A percentile compares a stretch with the other conserved stretches of the same genome.
Evolutionary conservation across 2,113 vertebrate genomes (phyloP).

Genomic region (Prunella fulvescens): DNA sequence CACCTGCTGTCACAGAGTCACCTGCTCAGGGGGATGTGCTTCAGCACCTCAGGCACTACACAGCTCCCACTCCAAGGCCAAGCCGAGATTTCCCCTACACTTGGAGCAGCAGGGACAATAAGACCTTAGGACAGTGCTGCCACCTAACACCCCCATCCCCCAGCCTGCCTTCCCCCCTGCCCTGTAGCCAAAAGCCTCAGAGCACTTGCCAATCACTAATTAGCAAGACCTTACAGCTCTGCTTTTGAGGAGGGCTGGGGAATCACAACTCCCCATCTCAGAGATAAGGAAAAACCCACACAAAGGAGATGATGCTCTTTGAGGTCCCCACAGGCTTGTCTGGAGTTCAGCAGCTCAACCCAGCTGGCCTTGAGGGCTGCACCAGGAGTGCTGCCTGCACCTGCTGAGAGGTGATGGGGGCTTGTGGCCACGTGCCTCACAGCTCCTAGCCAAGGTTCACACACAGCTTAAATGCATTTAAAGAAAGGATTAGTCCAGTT

Average conservation of each 20-base stretch:
- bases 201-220: background rate
- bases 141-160: background rate
- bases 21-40: fast-evolving
- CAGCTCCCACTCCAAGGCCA: background rate
- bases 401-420: fast-evolving
- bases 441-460: background rate
- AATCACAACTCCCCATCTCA: background rate
- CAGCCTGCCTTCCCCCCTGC: background rate
- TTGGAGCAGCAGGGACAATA: background rate
- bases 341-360: background rate
- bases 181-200: background rate
- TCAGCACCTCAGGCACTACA: background rate
- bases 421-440: fast-evolving
- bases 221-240: background rate
- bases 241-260: background rate
- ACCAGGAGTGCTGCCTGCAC: too few species aligned
- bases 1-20: fast-evolving
- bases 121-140: background rate
- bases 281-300: background rate
- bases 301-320: background rate
- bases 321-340: background rate
- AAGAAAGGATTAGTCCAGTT: background rate
- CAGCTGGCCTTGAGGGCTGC: fast-evolving
- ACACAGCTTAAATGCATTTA: background rate
- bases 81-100: fast-evolving